These are phyloP conservation scores for Sisyra terminalis DNA, from an alignment of 2,888 invertebrate species.

Conservation along the genomic window DNA sequence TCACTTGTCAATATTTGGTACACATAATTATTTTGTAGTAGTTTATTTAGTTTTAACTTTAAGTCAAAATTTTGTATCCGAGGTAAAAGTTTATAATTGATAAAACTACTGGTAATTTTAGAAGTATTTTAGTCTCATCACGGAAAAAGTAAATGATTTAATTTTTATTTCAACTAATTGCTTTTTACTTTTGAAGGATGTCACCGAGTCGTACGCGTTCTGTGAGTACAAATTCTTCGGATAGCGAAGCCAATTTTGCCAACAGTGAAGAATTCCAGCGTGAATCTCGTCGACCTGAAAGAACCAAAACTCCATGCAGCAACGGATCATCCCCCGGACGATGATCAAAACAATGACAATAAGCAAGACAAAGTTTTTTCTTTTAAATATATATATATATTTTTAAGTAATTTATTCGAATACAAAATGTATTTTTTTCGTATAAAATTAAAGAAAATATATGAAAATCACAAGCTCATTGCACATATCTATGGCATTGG, in stretches of 20 bases:
- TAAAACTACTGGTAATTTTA: too few relatives aligned
- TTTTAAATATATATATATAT: neutral
- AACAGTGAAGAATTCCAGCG: slow-evolving; percentile 23
- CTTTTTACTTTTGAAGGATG: slow-evolving; percentile 18
- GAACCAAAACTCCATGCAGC: slow-evolving; percentile 1
- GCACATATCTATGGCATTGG: slow-evolving; percentile 31
- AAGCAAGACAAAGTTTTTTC: too few relatives aligned
- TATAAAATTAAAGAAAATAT: neutral
- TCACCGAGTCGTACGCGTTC: slow-evolving; percentile 11
- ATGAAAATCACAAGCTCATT: neutral
- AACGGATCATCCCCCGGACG: slow-evolving; percentile 5
- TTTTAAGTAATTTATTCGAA: slow-evolving; percentile 1
- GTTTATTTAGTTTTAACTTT: too few relatives aligned
- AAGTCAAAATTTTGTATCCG: too few relatives aligned
- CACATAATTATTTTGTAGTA: too few relatives aligned
- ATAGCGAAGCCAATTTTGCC: slow-evolving; percentile 20
- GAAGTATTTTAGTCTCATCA: too few relatives aligned
- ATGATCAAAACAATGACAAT: neutral
- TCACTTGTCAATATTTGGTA: too few relatives aligned
- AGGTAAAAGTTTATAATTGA: too few relatives aligned
- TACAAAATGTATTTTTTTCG: neutral
- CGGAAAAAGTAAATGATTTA: neutral
- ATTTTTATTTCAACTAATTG: neutral
- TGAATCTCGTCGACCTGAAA: slow-evolving; percentile 23
- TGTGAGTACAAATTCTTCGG: slow-evolving; percentile 8